These are phyloP conservation scores for Calliphora vicina DNA, from an alignment of 1,140 invertebrate genomes.

Conservation along the genomic window DNA sequence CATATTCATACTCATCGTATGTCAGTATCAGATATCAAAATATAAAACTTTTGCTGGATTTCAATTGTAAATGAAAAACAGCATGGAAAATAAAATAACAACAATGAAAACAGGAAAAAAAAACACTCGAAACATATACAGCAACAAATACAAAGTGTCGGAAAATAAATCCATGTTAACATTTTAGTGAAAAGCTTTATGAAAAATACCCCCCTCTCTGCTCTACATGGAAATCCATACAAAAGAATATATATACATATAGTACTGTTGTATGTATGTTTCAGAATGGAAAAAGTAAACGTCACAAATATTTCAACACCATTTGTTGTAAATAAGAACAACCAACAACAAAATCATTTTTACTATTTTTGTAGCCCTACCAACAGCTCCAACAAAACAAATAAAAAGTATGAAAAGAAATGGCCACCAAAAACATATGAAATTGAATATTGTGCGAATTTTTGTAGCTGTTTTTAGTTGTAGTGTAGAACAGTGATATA, in stretches of 20 bases:
- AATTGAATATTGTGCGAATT: background rate
- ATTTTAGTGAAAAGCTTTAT: conserved; percentile 10
- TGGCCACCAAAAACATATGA: background rate
- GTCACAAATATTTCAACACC: conserved; percentile 13
- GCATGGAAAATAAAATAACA: background rate
- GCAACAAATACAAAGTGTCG: conserved; percentile 9
- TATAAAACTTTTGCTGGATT: conserved; percentile 37
- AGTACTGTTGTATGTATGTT: background rate
- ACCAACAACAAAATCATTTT: background rate
- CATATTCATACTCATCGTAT: background rate
- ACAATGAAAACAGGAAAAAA: background rate
- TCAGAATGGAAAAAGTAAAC: background rate
- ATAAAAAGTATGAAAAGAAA: background rate
- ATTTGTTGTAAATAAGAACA: too few species aligned
- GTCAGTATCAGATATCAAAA: conserved; percentile 9
- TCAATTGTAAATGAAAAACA: background rate
- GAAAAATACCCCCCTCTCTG: background rate
- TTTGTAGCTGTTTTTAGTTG: background rate
- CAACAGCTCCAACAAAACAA: background rate
- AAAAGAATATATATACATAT: too few species aligned
- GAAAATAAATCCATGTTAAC: conserved; percentile 16
- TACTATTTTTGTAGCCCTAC: background rate
- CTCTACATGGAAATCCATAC: too few species aligned
- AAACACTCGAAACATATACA: background rate
- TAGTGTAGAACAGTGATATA: background rate